Conservation (phyloP, 2,113 vertebrate species). For the Tichodroma muraria region DNA sequence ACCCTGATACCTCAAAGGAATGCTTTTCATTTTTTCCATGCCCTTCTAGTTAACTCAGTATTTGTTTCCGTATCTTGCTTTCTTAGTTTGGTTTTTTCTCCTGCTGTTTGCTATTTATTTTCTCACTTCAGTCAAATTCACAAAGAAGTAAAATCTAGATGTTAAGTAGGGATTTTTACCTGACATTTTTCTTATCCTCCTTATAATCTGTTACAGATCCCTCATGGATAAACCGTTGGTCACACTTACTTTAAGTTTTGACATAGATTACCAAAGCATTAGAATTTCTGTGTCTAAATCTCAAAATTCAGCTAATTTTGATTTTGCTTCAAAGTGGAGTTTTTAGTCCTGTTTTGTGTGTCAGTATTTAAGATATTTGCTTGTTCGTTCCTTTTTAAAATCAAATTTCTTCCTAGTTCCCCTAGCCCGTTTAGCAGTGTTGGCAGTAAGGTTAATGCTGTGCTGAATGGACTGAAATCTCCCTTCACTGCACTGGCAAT, state of each 20-base stretch:
- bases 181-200: background rate
- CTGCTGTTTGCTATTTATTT: background rate
- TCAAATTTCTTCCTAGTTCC: background rate
- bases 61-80: background rate
- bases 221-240: background rate
- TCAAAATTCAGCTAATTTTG: background rate
- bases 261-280: background rate
- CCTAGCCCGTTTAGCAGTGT: conserved; percentile 21
- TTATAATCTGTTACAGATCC: background rate
- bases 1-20: background rate
- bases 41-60: background rate
- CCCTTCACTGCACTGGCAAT: conserved; percentile 36
- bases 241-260: background rate
- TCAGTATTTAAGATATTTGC: background rate
- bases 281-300: background rate
- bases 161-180: background rate
- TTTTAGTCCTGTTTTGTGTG: background rate
- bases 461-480: conserved; percentile 61
- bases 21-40: background rate
- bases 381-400: background rate
- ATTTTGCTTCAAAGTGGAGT: background rate
- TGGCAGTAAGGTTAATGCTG: conserved; percentile 51
- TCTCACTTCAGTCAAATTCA: background rate
- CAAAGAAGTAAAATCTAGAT: background rate
- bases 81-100: background rate